Base-by-base conservation (phyloP, 2,888 invertebrate species). In the Trissolcus brochymenae region DNA sequence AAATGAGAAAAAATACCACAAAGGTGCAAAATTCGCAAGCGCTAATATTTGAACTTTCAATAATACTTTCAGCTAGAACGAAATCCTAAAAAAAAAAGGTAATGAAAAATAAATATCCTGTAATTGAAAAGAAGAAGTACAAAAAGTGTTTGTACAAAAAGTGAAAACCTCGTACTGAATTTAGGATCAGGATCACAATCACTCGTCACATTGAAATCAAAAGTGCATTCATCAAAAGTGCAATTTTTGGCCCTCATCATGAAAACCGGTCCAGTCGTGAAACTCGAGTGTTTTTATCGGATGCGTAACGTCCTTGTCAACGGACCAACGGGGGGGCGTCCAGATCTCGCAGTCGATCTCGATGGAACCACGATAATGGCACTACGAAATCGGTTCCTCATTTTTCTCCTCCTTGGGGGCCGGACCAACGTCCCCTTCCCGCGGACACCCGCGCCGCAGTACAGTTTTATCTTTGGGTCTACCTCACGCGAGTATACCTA, bases 221-320 rank as follows among this genome's bases (percentile, higher is more conserved):
- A 67, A 74, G 14, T 62, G 74, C 62, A 74, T 76, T 51, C 50
- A 70, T 70, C 61, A 66, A 57, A 49, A 55, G 66, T 61, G 65
- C 61, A 62, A 71, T 65, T 71, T 71, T 61, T 61, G 61, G 46
- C 16, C 66, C 21, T 59, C 61, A 51, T 65, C 64, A 61, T 55
- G 64, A 68, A 60, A 76, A 55, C 53, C 65, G 65, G 55, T 25
- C 65, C 60, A 51, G 21, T 29, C 65, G 66, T 71, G 57, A 71
- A 76, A 62, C 60, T 61, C 67, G 62, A 41, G 62, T 76, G 66
- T 72, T 76, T 71, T 72, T 76, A 76, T 76, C 76, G 54, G 67
- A 67, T 62, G 71, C 76, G 71, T 76, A 76, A 76, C 76, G 76
- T 62, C 76, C 76, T 76, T 76, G 76, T 67, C 57, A 59, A 64